Evolutionary conservation across 2,113 vertebrate species (phyloP).

Genomic region (Myocastor coypus): DNA sequence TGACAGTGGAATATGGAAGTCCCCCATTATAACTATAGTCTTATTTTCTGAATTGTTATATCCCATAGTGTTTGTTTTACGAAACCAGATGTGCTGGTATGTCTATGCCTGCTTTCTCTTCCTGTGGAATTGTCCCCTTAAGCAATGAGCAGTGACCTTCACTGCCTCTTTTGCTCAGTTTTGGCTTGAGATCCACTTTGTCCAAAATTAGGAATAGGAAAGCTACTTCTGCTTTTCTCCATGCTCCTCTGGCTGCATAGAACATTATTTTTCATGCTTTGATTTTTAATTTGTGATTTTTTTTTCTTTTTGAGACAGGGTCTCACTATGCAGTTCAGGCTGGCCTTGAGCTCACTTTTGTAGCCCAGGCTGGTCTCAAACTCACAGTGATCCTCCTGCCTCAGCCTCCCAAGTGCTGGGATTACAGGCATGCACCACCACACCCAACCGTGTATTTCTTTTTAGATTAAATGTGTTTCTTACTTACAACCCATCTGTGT

Average conservation of each 20-base stretch:
- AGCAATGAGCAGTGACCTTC: neutral
- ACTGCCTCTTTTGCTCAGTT: neutral
- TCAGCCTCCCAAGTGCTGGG: no score
- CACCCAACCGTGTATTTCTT: no score
- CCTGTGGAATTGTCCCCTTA: neutral
- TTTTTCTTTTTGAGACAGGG: no score
- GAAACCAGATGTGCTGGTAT: neutral
- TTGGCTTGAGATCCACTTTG: neutral
- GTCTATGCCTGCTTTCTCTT: neutral
- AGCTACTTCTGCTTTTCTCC: neutral
- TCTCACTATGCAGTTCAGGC: no score
- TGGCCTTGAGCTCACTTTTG: no score
- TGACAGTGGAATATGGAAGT: neutral
- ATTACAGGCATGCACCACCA: no score
- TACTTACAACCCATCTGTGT: neutral
- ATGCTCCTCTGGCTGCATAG: neutral
- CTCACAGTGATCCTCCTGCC: no score
- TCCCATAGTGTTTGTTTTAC: neutral
- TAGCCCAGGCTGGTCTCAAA: no score
- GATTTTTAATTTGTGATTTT: neutral
- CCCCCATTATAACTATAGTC: neutral
- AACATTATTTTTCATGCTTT: neutral
- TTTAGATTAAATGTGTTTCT: neutral
- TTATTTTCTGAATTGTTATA: neutral
- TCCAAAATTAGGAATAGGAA: neutral